Evolutionary conservation across 1,140 invertebrate species (phyloP), one percentile per base, ranked within the genome.

Genomic region (Pollicipes pollicipes): DNA sequence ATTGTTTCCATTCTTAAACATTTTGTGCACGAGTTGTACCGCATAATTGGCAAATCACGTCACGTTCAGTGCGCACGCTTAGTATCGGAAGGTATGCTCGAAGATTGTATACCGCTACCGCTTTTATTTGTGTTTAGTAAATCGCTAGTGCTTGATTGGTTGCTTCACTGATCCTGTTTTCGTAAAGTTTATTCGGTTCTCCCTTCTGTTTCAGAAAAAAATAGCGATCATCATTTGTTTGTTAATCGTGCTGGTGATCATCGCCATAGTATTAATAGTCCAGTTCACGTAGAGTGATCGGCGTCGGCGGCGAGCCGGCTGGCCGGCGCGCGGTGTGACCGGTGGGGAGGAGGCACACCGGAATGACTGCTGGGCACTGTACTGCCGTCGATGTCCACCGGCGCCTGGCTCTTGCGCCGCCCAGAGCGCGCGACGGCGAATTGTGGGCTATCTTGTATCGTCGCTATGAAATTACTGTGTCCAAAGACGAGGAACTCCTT

Each of bases 191-290:
- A 27, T 66, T 27, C 28, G 64, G 27, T 29, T 66, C 13, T 66
- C 64, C 26, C 28, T 27, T 66, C 27, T 66, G 64, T 66, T 66
- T 28, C 64, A 66, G 64, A 66, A 66, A 29, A 66, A 66, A 24
- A 66, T 66, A 28, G 64, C 64, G 28, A 66, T 66, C 64, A 66
- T 66, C 64, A 66, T 66, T 66, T 66, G 64, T 24, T 29, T 66
- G n/a, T n/a, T 66, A 27, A 17, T 66, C 10, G 27, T 66, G n/a
- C 3, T 29, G 28, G 24, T 66, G 64, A 66, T 66, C 8, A 29
- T 66, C 64, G 28, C 64, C 64, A 66, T 66, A 27, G 28, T 66
- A 10, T 29, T 66, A 10, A 66, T 66, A 27, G 28, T 29, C 10
- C 64, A 66, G 28, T 66, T 66, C 27, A 29, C 64, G 28, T 66